Conservation (phyloP, 2,888 invertebrate genomes). For the Caenorhabditis macrosperma region DNA sequence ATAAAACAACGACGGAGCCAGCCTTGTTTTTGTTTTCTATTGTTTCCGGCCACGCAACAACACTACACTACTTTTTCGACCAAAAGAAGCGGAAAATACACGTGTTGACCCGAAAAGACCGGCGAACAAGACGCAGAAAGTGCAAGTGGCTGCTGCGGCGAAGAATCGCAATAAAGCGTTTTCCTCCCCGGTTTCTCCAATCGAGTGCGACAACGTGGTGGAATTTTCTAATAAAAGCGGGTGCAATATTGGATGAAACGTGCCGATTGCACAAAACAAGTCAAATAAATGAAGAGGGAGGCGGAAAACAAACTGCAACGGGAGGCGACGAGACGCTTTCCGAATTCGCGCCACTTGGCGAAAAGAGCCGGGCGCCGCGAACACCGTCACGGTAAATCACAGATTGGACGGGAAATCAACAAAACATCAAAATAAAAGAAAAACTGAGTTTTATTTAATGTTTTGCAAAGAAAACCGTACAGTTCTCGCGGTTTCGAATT, state of each 20-base stretch:
- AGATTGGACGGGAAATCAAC: neutral
- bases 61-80: too few relatives aligned
- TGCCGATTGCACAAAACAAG: neutral
- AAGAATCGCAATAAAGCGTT: neutral
- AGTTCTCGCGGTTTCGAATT: neutral
- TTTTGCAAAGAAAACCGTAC: neutral
- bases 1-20: too few relatives aligned
- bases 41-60: neutral
- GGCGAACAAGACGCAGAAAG: neutral
- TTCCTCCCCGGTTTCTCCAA: neutral
- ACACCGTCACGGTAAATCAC: neutral
- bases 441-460: too few relatives aligned
- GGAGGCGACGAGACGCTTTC: neutral
- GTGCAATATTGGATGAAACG: neutral
- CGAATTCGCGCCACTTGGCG: slow-evolving; percentile 3
- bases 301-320: neutral
- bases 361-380: neutral
- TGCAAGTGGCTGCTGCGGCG: neutral
- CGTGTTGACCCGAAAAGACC: neutral
- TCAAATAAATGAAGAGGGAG: neutral
- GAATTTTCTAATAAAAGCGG: neutral
- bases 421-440: too few relatives aligned
- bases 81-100: neutral
- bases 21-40: too few relatives aligned
- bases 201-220: neutral